Evolutionary conservation across 53 echinoderm and acorn worm genomes (phyloP).

Genomic region (Apostichopus leukothele): DNA sequence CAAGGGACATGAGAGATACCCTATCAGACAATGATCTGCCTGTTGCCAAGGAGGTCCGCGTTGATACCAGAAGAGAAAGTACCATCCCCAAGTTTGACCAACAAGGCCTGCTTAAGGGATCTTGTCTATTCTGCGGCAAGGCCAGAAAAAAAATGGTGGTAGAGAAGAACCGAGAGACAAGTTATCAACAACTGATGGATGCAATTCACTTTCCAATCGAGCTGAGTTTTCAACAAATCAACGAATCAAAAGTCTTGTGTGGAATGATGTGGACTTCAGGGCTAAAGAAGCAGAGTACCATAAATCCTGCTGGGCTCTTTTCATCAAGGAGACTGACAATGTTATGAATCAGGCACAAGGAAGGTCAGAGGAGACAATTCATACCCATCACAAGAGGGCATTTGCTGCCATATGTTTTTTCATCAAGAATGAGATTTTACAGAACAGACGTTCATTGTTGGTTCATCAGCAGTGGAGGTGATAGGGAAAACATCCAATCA

Average conservation of each 20-base stretch:
- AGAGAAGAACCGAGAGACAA: slow-evolving; percentile 42
- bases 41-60: slow-evolving; percentile 6
- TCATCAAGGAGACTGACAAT: slow-evolving; percentile 38
- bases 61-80: slow-evolving; percentile 34
- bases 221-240: slow-evolving; percentile 41
- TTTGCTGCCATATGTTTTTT: slow-evolving; percentile 9
- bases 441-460: slow-evolving; percentile 27
- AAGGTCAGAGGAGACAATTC: background rate
- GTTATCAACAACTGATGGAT: slow-evolving; percentile 35
- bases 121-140: slow-evolving; percentile 58
- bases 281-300: slow-evolving; percentile 57
- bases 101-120: slow-evolving; percentile 41
- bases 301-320: slow-evolving; percentile 49
- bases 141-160: slow-evolving; percentile 39
- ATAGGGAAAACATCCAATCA: slow-evolving; percentile 39
- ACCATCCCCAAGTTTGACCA: slow-evolving; percentile 33
- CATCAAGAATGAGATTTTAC: slow-evolving; percentile 36
- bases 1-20: slow-evolving; percentile 25
- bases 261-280: slow-evolving; percentile 46
- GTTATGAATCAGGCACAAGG: background rate
- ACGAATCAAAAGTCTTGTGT: slow-evolving; percentile 42
- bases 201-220: slow-evolving; percentile 4
- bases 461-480: slow-evolving; percentile 33
- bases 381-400: slow-evolving; percentile 40
- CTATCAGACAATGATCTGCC: background rate